These are phyloP conservation scores for Tetranychus piercei DNA, from an alignment of 2,888 invertebrate genomes.

Conservation along the genomic window DNA sequence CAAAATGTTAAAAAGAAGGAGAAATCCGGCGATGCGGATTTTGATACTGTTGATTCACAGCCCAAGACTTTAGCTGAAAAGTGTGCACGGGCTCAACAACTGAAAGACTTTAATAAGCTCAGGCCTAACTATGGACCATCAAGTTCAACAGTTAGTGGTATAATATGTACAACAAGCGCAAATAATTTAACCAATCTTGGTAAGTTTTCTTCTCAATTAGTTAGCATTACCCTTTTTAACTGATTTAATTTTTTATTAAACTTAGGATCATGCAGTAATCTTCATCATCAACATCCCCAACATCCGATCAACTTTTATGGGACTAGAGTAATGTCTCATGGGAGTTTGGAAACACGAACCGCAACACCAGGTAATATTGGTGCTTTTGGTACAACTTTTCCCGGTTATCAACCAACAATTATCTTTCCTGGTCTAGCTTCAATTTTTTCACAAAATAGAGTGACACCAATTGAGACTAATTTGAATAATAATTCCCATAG, in stretches of 20 bases:
- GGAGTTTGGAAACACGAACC: background rate
- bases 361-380: background rate
- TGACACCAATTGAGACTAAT: background rate
- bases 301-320: background rate
- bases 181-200: background rate
- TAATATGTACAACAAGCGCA: background rate
- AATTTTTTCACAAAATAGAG: background rate
- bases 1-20: slow-evolving; percentile 18
- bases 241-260: background rate
- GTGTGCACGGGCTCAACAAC: slow-evolving; percentile 26
- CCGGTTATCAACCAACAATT: background rate
- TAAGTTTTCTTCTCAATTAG: background rate
- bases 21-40: slow-evolving; percentile 11
- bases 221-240: no score
- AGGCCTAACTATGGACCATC: background rate
- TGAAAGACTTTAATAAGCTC: slow-evolving; percentile 7
- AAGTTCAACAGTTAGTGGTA: background rate
- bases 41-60: slow-evolving; percentile 10
- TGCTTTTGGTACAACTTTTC: background rate
- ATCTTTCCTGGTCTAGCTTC: background rate
- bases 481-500: background rate
- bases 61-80: slow-evolving; percentile 27
- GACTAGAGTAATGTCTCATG: background rate
- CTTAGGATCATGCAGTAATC: background rate
- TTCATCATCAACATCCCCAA: background rate